Percentiles rank a stretch among this genome's conserved stretches.
Conservation (phyloP, 2,797 vertebrate species). For the Pseudotriccus pelzelni region DNA sequence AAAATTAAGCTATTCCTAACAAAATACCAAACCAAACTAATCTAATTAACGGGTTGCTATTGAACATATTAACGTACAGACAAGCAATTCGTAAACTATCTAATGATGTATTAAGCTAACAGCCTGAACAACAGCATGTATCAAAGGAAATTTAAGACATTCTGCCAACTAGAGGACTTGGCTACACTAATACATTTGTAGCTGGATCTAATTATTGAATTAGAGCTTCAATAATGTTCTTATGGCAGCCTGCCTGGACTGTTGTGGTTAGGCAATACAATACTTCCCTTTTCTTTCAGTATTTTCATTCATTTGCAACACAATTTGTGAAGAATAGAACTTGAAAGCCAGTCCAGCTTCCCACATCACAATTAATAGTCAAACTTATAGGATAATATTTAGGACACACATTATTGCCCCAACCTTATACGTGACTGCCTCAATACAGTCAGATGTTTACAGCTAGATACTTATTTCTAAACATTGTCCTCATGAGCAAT, state of each 20-base stretch:
- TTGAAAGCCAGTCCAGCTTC: background rate
- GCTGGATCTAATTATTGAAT: conserved; percentile 52
- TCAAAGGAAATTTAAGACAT: conserved; percentile 18
- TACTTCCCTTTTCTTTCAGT: conserved; percentile 28
- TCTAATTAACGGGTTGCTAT: background rate
- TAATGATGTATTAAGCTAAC: background rate
- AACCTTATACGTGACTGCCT: background rate
- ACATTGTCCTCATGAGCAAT: background rate
- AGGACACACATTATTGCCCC: background rate
- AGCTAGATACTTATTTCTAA: background rate
- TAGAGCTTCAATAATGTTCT: conserved; percentile 12
- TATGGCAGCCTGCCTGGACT: conserved; percentile 39
- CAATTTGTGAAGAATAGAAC: background rate
- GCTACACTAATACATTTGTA: conserved; percentile 13
- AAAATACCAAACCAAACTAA: background rate
- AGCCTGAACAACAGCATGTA: background rate
- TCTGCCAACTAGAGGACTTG: conserved; percentile 36
- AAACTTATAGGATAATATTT: background rate
- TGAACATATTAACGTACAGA: background rate
- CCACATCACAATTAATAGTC: background rate
- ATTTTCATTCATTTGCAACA: conserved; percentile 19
- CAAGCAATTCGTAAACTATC: background rate
- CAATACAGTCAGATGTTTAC: background rate
- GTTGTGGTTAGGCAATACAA: conserved; percentile 38
- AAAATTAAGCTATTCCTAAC: background rate